Conservation (phyloP, 2,888 invertebrate species). For the Scaeva pyrastri region DNA sequence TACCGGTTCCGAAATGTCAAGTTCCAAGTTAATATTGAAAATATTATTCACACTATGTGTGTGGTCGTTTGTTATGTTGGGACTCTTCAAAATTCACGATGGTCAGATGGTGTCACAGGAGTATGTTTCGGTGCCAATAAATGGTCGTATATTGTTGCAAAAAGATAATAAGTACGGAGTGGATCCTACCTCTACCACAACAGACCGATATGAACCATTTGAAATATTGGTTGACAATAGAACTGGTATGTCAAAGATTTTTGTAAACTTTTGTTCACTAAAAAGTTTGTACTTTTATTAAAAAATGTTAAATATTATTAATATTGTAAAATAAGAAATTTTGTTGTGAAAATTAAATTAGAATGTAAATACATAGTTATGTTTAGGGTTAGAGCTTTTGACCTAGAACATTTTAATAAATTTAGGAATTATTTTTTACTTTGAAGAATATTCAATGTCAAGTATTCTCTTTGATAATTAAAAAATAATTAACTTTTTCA, state of each 20-base stretch:
- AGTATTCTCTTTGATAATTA: too few relatives aligned
- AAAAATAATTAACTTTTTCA: too few relatives aligned
- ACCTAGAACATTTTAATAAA: too few relatives aligned
- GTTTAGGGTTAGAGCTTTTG: too few relatives aligned
- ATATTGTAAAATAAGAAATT: too few relatives aligned
- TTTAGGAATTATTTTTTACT: too few relatives aligned
- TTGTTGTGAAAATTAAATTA: too few relatives aligned
- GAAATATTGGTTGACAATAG: slow-evolving; percentile 84
- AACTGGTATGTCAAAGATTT: slow-evolving; percentile 81
- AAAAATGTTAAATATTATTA: too few relatives aligned
- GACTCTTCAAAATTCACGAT: slow-evolving; percentile 83
- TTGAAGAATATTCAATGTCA: too few relatives aligned
- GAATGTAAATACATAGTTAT: too few relatives aligned
- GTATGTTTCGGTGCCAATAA: slow-evolving; percentile 81
- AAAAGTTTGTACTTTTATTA: too few relatives aligned
- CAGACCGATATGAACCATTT: slow-evolving; percentile 83
- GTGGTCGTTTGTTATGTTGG: slow-evolving; percentile 84
- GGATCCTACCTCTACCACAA: slow-evolving; percentile 83
- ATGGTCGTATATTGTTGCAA: slow-evolving; percentile 83
- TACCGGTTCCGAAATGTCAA: slow-evolving; percentile 79
- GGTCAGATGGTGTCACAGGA: slow-evolving; percentile 82
- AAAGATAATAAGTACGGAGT: slow-evolving; percentile 82
- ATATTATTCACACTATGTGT: slow-evolving; percentile 83
- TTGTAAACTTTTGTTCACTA: too few relatives aligned
- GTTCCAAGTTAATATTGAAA: slow-evolving; percentile 83